A percentile compares a stretch with the other conserved stretches of the same genome.
phyloP scores from a whole-genome alignment of 2,797 vertebrate species.

The Rhodeus uyekii region DNA sequence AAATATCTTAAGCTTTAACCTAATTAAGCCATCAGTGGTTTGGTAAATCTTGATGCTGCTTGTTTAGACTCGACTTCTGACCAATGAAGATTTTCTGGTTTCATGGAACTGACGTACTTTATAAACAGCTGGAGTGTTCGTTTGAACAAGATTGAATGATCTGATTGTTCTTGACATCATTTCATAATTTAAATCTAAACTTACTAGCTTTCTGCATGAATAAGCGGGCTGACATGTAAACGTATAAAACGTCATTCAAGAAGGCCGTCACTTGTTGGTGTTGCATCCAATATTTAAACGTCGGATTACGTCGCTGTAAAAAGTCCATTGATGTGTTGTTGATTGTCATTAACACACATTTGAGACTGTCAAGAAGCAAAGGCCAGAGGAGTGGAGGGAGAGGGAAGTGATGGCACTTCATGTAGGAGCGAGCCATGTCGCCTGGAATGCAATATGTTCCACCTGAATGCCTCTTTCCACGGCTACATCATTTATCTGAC shows the following conservation, averaged over 20 bases:
- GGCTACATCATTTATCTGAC: constrained; percentile 48
- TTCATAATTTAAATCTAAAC: constrained; percentile 3
- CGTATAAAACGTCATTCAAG: background rate
- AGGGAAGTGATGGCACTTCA: constrained; percentile 28
- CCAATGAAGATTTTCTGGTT: constrained; percentile 1
- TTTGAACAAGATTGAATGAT: background rate
- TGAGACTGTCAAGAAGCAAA: constrained; percentile 29
- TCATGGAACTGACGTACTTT: constrained; percentile 6
- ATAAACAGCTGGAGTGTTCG: constrained; percentile 15
- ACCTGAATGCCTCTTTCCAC: constrained; percentile 49
- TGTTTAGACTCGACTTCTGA: constrained; percentile 25
- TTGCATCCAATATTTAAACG: constrained; percentile 1
- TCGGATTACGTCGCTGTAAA: background rate
- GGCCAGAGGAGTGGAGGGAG: constrained; percentile 20
- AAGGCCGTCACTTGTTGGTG: background rate
- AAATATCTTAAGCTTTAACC: background rate
- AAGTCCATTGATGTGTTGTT: constrained; percentile 3
- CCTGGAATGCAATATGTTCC: constrained; percentile 57
- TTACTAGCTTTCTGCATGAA: background rate
- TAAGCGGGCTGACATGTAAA: background rate
- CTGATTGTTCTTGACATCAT: background rate
- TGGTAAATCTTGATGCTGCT: background rate
- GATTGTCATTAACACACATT: constrained; percentile 32
- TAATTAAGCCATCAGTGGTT: constrained; percentile 2
- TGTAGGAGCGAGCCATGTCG: constrained; percentile 45